Evolutionary conservation across 2,113 vertebrate species (phyloP).

Genomic region (Phalacrocorax carbo): DNA sequence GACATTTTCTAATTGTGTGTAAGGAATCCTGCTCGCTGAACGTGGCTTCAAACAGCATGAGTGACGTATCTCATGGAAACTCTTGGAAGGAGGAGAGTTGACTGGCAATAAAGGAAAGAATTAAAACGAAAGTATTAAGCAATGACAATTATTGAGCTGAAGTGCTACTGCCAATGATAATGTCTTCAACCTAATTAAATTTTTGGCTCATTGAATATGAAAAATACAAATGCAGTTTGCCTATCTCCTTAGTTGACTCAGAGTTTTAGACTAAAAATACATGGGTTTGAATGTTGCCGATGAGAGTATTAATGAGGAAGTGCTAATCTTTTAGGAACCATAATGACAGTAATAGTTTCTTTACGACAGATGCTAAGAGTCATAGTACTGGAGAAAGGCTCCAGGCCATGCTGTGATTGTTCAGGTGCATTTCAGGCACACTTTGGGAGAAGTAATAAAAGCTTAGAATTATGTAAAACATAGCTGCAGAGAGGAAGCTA

Average conservation of each 20-base stretch:
- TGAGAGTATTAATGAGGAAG: neutral
- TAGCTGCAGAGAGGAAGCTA: neutral
- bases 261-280: neutral
- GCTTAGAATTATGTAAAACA: neutral
- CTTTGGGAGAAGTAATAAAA: neutral
- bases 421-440: neutral
- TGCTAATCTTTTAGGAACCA: neutral
- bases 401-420: neutral
- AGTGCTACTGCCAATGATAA: conserved; percentile 25
- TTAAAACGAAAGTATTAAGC: conserved; percentile 32
- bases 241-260: neutral
- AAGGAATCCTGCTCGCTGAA: neutral
- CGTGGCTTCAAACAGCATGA: neutral
- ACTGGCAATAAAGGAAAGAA: conserved; percentile 33
- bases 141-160: conserved; percentile 34
- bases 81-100: neutral
- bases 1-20: neutral
- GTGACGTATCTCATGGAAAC: neutral
- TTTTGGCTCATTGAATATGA: conserved; percentile 64
- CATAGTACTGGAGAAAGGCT: neutral
- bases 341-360: neutral
- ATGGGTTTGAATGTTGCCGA: neutral
- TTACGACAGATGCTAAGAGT: neutral
- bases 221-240: conserved; percentile 49
- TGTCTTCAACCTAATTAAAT: conserved; percentile 60